These are phyloP conservation scores for Ataeniobius toweri DNA, from an alignment of 2,797 vertebrate species.

Conservation along the genomic window DNA sequence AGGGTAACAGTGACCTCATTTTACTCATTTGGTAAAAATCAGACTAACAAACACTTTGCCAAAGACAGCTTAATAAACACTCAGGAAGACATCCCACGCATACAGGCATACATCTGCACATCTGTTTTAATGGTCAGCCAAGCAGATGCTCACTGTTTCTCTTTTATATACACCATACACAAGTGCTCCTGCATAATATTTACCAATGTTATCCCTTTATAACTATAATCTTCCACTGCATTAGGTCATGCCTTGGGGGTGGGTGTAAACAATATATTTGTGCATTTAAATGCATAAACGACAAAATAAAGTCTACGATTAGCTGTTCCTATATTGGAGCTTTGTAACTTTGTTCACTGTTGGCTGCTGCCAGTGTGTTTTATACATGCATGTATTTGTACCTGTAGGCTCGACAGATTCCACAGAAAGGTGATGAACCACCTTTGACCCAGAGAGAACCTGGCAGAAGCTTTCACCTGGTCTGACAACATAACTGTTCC, in stretches of 20 bases:
- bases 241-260: slow-evolving; percentile 16
- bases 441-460: slow-evolving; percentile 55
- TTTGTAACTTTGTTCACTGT: background rate
- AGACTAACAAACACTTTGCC: slow-evolving; percentile 43
- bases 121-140: slow-evolving; percentile 47
- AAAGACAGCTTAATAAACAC: slow-evolving; percentile 60
- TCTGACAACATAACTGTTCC: slow-evolving; percentile 13
- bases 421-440: slow-evolving; percentile 59
- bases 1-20: slow-evolving; percentile 50
- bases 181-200: slow-evolving; percentile 49
- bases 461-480: slow-evolving; percentile 28
- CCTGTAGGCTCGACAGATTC: slow-evolving; percentile 61
- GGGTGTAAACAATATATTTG: background rate
- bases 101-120: slow-evolving; percentile 52
- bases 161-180: slow-evolving; percentile 22
- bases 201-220: slow-evolving; percentile 33
- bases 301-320: background rate
- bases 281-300: slow-evolving; percentile 2
- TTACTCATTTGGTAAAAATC: slow-evolving; percentile 52
- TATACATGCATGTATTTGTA: slow-evolving; percentile 24
- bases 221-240: slow-evolving; percentile 30
- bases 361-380: slow-evolving; percentile 3
- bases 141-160: slow-evolving; percentile 6
- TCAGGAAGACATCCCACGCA: slow-evolving; percentile 36
- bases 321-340: background rate